Evolutionary conservation across 2,113 vertebrate species (phyloP).

Genomic region (Corydoras sp.): DNA sequence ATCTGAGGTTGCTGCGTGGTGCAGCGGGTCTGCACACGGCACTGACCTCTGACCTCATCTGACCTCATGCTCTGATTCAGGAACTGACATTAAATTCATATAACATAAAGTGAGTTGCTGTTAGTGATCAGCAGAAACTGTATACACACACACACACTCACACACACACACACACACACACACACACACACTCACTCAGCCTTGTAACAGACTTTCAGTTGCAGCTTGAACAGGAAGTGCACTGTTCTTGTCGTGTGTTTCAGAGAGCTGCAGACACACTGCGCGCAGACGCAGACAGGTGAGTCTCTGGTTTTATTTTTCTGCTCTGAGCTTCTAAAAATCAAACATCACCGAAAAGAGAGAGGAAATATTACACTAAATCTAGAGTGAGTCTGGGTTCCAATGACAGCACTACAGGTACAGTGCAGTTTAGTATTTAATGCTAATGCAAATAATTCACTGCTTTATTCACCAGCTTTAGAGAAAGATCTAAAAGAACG

Average conservation of each 20-base stretch:
- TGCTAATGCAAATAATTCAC: no score
- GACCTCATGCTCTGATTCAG: no score
- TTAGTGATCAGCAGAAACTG: not conserved
- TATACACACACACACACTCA: constrained; percentile 5
- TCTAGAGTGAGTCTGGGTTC: no score
- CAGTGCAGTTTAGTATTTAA: no score
- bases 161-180: constrained; percentile 13
- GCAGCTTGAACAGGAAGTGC: constrained; percentile 36
- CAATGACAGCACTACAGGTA: no score
- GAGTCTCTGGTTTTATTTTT: constrained; percentile 33
- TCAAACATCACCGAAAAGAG: not conserved
- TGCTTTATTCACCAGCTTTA: no score
- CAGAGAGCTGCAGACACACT: constrained; percentile 71
- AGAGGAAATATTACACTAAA: no score
- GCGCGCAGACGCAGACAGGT: constrained; percentile 70
- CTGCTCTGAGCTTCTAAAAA: not conserved
- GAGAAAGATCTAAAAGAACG: not conserved
- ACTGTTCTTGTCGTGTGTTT: constrained; percentile 17
- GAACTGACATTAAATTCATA: no score
- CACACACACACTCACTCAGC: constrained; percentile 11
- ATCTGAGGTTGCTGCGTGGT: no score
- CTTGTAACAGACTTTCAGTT: constrained; percentile 16
- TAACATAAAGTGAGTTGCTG: no score
- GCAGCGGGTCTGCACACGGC: no score
- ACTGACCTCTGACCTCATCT: no score